Conservation (phyloP, 2,113 vertebrate species). For the human region DNA sequence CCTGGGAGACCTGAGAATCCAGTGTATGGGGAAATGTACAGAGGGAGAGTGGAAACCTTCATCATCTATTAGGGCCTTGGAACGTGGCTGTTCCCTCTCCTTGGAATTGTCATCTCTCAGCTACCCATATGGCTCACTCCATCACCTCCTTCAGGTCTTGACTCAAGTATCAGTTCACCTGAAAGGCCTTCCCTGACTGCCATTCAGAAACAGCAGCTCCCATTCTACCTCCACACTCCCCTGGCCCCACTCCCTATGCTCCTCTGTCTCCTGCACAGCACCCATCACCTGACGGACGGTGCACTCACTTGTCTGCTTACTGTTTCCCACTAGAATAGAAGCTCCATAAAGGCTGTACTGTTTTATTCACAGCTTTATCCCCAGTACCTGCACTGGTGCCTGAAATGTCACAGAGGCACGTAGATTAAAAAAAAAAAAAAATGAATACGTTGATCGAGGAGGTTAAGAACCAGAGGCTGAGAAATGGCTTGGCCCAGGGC, state of each 20-base stretch:
- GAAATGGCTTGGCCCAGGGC: not conserved
- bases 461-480: not conserved
- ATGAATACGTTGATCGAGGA: not conserved
- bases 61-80: not conserved
- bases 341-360: not conserved
- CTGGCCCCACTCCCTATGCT: not conserved
- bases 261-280: not conserved
- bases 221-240: no score
- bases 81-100: not conserved
- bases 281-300: not conserved
- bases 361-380: not conserved
- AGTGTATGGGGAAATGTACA: not conserved
- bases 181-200: not conserved
- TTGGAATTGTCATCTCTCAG: not conserved
- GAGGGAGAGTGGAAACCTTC: not conserved
- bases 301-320: no score
- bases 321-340: not conserved
- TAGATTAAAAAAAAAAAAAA: not conserved
- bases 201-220: not conserved
- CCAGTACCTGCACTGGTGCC: not conserved
- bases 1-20: not conserved
- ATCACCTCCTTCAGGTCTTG: not conserved
- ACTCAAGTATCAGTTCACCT: not conserved
- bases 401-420: accelerated
- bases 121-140: not conserved